phyloP scores from a whole-genome alignment of 1,140 invertebrate genomes.

The Subanguina moxae region DNA sequence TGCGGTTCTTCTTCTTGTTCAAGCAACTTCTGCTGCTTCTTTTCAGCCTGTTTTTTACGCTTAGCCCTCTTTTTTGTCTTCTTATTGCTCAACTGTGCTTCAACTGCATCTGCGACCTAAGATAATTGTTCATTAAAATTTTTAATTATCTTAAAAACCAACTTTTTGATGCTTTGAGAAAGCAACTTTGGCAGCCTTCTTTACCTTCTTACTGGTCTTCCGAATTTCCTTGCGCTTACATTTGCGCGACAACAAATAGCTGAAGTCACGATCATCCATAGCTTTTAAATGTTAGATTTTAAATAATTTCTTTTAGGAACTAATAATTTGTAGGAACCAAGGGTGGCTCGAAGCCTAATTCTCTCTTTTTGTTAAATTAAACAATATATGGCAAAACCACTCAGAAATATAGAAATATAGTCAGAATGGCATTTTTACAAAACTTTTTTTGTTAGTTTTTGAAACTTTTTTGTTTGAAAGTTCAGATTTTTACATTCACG shows the following conservation, averaged over 20 bases:
- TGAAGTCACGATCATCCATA: constrained; percentile 19
- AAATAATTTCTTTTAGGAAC: not conserved
- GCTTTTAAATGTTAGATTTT: not conserved
- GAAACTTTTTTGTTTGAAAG: too few relatives aligned
- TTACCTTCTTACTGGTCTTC: constrained; percentile 14
- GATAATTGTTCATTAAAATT: constrained; percentile 8
- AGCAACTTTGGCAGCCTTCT: constrained; percentile 5
- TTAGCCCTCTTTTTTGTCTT: constrained; percentile 17
- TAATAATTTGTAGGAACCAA: too few relatives aligned
- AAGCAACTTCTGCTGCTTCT: not conserved
- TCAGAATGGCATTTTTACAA: too few relatives aligned
- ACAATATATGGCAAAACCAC: too few relatives aligned
- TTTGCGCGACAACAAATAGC: constrained; percentile 6
- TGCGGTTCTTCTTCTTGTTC: constrained; percentile 12
- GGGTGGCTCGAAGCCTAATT: too few relatives aligned
- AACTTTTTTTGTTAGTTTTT: too few relatives aligned
- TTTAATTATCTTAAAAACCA: too few relatives aligned
- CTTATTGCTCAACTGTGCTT: not conserved
- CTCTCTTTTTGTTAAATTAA: too few relatives aligned
- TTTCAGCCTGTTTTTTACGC: constrained; percentile 15
- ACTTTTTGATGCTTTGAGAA: constrained; percentile 16
- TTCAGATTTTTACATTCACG: too few relatives aligned
- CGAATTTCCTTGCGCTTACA: constrained; percentile 22
- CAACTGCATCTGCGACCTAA: constrained; percentile 12
- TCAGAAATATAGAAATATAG: too few relatives aligned